Evolutionary conservation across 2,888 invertebrate genomes (phyloP), one percentile per base, ranked within the genome.

Genomic region (Diarsia dahlii): DNA sequence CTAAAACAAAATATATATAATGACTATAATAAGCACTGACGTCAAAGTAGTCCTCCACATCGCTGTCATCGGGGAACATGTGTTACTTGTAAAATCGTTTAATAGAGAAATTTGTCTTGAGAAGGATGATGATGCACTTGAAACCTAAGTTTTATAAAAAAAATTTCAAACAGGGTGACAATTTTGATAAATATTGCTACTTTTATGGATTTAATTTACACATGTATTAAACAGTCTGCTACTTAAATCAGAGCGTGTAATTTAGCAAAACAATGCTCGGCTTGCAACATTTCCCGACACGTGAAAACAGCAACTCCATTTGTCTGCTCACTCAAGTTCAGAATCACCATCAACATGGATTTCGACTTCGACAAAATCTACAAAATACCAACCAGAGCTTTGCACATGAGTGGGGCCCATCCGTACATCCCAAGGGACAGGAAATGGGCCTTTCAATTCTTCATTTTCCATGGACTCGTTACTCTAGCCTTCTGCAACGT

Each of bases 311-410:
- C 34, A 50, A 52, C 3, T 20, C 2, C 0, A 1, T 23, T n/a
- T 50, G 12, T 2, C 34, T 34, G 1, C 12, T 45, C 28, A 9
- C 23, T 46, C n/a, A 2, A 69, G n/a, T 56, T 39, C n/a, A 15
- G n/a, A 63, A 4, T 70, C 13, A 13, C 2, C 10, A 34, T 10
- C 39, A 66, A 23, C 68, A 90, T 90, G 90, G 77, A 88, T 0
- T 48, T 89, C 10, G 54, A 88, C 58, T 90, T 86, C 54, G 86
- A 91, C 1, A 60, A 84, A n/a, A 68, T 83, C 56, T 91, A 83
- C 50, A 81, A 71, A 62, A 34, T 80, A 20, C 13, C 82, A 2
- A 48, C 81, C 0, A 34, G 0, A 5, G 88, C 89, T 2, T 74
- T 88, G 78, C 76, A 66, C 3, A 3, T 90, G 0, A 82, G 65